phyloP scores from a whole-genome alignment of 2,113 vertebrate genomes.

The Labeo catla region DNA sequence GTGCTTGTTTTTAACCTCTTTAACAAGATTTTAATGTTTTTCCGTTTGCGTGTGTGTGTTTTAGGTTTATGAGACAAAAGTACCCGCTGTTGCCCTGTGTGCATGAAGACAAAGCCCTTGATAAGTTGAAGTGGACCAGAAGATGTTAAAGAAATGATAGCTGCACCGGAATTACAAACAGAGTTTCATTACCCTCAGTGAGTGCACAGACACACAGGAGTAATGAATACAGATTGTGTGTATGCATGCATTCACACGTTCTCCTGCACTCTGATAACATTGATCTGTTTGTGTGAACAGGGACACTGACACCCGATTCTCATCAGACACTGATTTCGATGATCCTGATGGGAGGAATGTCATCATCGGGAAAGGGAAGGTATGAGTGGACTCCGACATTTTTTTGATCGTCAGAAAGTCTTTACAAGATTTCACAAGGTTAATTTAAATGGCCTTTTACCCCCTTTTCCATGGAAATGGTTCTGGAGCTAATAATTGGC shows the following conservation, averaged over 20 bases:
- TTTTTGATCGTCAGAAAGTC: not conserved
- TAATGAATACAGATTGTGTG: conserved; percentile 54
- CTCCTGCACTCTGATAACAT: conserved; percentile 4
- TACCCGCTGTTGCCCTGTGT: conserved; percentile 3
- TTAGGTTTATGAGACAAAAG: conserved; percentile 51
- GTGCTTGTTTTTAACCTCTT: not conserved
- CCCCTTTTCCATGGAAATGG: not conserved
- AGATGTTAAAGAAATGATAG: conserved; percentile 99
- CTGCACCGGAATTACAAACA: conserved; percentile 96
- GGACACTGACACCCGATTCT: conserved; percentile 94
- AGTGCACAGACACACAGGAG: conserved; percentile 66
- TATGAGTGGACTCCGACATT: conserved; percentile 67
- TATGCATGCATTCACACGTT: conserved; percentile 59
- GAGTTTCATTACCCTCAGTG: conserved; percentile 96
- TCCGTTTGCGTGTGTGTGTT: not conserved
- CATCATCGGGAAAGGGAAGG: conserved; percentile 86
- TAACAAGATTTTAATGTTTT: not conserved
- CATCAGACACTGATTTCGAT: conserved; percentile 95
- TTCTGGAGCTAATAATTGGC: not conserved
- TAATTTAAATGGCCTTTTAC: not conserved
- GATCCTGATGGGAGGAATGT: conserved; percentile 91
- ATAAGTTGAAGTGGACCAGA: conserved; percentile 83
- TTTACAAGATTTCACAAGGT: not conserved
- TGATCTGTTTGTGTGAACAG: conserved; percentile 69
- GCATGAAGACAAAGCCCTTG: conserved; percentile 69